phyloP scores from a whole-genome alignment of 2,888 invertebrate genomes.

The Trachelus iudaicus region DNA sequence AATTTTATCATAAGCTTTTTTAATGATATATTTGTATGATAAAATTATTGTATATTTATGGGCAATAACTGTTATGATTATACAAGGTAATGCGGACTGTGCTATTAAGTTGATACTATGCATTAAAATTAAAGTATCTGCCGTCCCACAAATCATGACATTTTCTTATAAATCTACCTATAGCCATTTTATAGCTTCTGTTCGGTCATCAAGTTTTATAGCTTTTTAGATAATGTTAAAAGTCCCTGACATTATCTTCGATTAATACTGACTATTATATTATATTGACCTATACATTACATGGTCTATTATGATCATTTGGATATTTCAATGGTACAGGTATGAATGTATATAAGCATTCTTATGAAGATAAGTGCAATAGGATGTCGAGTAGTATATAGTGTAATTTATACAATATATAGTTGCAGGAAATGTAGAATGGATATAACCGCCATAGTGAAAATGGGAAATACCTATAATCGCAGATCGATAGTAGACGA shows the following conservation, averaged over 20 bases:
- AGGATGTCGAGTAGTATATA: neutral
- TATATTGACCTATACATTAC: neutral
- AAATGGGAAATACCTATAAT: neutral
- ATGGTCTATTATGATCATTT: neutral
- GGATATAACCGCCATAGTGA: neutral
- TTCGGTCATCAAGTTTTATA: neutral
- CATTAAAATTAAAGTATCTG: constrained; percentile 19
- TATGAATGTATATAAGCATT: neutral
- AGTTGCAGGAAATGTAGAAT: neutral
- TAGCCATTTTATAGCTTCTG: neutral
- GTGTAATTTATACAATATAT: neutral
- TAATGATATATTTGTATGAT: neutral
- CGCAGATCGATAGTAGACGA: neutral
- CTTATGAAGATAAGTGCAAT: neutral
- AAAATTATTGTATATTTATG: neutral
- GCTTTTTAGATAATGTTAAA: neutral
- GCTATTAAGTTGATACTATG: constrained; percentile 21
- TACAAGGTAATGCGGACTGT: neutral
- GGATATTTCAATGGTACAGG: neutral
- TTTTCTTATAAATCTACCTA: neutral
- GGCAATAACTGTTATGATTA: neutral
- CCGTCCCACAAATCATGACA: neutral
- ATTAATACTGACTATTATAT: neutral
- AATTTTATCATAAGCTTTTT: neutral
- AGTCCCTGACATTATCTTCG: neutral